phyloP scores from a whole-genome alignment of 2,113 vertebrate species.

The Gavia stellata region DNA sequence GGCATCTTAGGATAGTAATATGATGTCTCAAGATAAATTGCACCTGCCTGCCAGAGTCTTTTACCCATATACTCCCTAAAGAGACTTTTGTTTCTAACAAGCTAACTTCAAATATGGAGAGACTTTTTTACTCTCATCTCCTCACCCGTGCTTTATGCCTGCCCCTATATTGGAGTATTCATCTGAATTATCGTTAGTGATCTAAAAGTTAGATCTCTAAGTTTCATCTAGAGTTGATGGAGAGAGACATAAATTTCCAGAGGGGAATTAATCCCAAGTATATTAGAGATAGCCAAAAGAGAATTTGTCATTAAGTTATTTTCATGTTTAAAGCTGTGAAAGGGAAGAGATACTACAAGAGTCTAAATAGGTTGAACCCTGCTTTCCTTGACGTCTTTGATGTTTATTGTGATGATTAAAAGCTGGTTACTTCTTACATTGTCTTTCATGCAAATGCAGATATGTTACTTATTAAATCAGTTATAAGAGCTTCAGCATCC shows the following conservation, averaged over 20 bases:
- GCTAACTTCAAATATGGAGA: not conserved
- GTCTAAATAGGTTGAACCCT: not conserved
- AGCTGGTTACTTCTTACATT: not conserved
- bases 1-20: constrained; percentile 6
- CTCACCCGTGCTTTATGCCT: not conserved
- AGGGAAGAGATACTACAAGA: not conserved
- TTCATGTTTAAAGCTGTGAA: not conserved
- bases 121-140: not conserved
- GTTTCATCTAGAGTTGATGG: not conserved
- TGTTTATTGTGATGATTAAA: not conserved
- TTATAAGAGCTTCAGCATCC: not conserved
- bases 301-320: not conserved
- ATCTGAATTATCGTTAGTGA: not conserved
- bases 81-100: not conserved
- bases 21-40: not conserved
- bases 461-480: not conserved
- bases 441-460: not conserved
- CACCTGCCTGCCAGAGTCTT: not conserved
- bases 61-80: not conserved
- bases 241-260: not conserved
- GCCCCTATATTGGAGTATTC: not conserved
- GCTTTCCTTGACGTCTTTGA: not conserved
- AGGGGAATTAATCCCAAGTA: not conserved
- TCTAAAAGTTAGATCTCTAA: not conserved
- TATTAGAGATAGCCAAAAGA: not conserved